Evolutionary conservation across 1,140 invertebrate species (phyloP).

Genomic region (Grapholita molesta): DNA sequence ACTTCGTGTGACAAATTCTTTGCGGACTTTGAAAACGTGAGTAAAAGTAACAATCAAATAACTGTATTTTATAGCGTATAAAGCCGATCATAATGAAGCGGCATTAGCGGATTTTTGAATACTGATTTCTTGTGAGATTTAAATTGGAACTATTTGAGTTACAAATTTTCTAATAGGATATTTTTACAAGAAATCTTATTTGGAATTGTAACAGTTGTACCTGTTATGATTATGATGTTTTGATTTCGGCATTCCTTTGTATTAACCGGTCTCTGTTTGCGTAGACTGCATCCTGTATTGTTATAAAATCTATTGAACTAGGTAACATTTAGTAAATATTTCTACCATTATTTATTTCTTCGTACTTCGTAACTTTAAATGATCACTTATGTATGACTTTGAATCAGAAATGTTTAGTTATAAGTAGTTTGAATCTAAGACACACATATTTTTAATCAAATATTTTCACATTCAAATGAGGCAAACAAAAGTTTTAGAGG

Average conservation of each 20-base stretch:
- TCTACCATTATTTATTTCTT: too few species aligned
- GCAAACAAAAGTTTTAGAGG: too few species aligned
- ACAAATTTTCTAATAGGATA: constrained; percentile 30
- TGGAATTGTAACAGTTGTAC: neutral
- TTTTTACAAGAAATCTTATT: constrained; percentile 19
- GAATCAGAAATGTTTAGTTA: too few species aligned
- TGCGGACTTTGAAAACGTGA: constrained; percentile 48
- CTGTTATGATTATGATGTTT: constrained; percentile 30
- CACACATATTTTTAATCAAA: too few species aligned
- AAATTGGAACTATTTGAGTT: constrained; percentile 20
- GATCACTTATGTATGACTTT: too few species aligned
- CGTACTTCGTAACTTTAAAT: too few species aligned
- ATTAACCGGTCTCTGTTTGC: constrained; percentile 2
- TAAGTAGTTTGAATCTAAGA: too few species aligned
- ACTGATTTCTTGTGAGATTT: constrained; percentile 28
- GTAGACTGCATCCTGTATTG: neutral
- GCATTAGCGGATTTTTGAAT: constrained; percentile 21
- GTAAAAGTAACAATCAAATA: constrained; percentile 58
- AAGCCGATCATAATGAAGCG: constrained; percentile 20
- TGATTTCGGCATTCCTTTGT: constrained; percentile 34
- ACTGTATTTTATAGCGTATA: constrained; percentile 43
- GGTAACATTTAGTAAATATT: too few species aligned
- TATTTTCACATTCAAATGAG: too few species aligned
- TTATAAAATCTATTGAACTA: too few species aligned
- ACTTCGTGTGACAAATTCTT: constrained; percentile 38